Evolutionary conservation across 2,113 vertebrate species (phyloP), one percentile per base, ranked within the genome.

Genomic region (Zonotrichia leucophrys): DNA sequence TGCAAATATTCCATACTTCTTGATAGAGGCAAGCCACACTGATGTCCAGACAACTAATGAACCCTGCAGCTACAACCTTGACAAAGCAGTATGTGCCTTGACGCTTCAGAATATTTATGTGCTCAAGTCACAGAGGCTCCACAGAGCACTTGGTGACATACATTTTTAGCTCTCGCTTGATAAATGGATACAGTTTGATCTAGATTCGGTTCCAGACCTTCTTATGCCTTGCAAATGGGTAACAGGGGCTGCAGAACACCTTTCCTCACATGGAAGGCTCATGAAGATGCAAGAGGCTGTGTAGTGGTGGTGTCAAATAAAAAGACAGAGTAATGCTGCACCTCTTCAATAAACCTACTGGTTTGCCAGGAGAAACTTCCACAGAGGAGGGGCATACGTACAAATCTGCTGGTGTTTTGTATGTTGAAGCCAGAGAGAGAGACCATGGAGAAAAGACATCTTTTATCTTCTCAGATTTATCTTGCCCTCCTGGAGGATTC

Each of bases 301-400:
- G 19, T 2, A 39, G 16, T 1, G 9, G 25, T 0, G 0, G 31
- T 9, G 35, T 22, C 49, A 52, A 31, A 28, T 8, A 56, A 4
- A 11, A 70, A 4, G 2, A 55, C 15, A 5, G 10, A 74, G 17
- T 49, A 62, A 62, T 7, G 5, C 50, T 69, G 69, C 14, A 58
- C 13, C 21, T 72, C 39, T 44, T n/a, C 10, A 6, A n/a, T 50
- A 50, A 63, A 68, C 18, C 33, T 23, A 6, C 20, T 23, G 25
- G 10, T 18, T 66, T 62, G 11, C 47, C 58, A 62, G 14, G 18
- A 67, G 11, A 37, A 10, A 8, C 30, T 82, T 79, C 44, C 44
- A 25, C 1, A 31, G 31, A 66, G 10, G 10, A 70, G 49, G 21
- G 73, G 8, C 2, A 6, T 3, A 11, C 0, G 0, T 5, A 47